Conservation (phyloP, 1,140 invertebrate genomes). For the Drosophila teissieri region DNA sequence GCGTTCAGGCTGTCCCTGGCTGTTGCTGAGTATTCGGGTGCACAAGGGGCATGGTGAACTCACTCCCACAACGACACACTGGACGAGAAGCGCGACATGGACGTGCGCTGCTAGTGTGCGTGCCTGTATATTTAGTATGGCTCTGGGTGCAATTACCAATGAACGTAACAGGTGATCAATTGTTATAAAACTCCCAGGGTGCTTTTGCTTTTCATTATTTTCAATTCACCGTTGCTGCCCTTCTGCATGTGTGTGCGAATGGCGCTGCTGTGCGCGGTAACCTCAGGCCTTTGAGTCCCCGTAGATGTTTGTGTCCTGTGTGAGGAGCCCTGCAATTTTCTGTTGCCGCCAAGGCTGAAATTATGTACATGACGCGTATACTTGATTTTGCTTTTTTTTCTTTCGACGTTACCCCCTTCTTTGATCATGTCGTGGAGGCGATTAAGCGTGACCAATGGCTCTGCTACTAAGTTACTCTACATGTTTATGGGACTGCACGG, state of each 20-base stretch:
- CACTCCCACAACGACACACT: constrained; percentile 17
- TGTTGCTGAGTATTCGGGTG: constrained; percentile 18
- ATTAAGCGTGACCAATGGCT: constrained; percentile 81
- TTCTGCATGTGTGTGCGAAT: constrained; percentile 15
- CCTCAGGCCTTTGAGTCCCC: constrained; percentile 38
- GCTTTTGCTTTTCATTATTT: constrained; percentile 84
- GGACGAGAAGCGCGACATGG: constrained; percentile 10
- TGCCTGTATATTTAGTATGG: constrained; percentile 75
- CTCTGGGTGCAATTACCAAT: constrained; percentile 84
- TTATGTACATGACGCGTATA: constrained; percentile 70
- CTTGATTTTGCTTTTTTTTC: constrained; percentile 49
- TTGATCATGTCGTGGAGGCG: constrained; percentile 35
- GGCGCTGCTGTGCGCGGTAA: constrained; percentile 9
- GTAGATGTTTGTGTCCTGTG: constrained; percentile 19
- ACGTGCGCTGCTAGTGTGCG: constrained; percentile 23
- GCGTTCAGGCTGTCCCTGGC: constrained; percentile 11
- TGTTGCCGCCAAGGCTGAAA: constrained; percentile 57
- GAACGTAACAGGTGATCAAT: constrained; percentile 85
- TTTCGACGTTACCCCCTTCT: not conserved
- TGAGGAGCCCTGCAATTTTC: constrained; percentile 32
- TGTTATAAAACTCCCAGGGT: constrained; percentile 85
- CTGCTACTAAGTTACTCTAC: constrained; percentile 47
- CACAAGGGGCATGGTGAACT: constrained; percentile 2
- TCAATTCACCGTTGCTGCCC: constrained; percentile 60
- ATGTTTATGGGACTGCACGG: constrained; percentile 54